These are phyloP conservation scores for Amblyopsis rosae DNA, from an alignment of 2,113 vertebrate species.

Conservation along the genomic window DNA sequence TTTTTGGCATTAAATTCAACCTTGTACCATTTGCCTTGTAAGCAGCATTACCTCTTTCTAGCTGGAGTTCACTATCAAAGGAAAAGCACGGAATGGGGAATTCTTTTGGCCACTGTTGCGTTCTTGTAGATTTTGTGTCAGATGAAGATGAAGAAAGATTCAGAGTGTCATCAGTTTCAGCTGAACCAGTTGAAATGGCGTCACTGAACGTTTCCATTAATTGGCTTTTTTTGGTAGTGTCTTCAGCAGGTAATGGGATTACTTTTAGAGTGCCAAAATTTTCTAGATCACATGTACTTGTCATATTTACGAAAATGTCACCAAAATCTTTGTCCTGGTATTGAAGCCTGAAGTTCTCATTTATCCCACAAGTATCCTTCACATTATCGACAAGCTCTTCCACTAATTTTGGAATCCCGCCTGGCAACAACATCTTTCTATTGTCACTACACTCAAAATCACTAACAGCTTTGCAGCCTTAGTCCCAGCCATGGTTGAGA, in stretches of 20 bases:
- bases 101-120: conserved; percentile 6
- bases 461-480: too few relatives aligned
- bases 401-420: too few relatives aligned
- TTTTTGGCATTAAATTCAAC: conserved; percentile 7
- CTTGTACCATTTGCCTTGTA: neutral
- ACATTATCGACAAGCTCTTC: too few relatives aligned
- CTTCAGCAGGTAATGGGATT: neutral
- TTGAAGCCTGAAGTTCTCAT: too few relatives aligned
- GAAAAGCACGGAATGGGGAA: conserved; percentile 18
- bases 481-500: too few relatives aligned
- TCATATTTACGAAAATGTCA: neutral
- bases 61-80: neutral
- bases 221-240: neutral
- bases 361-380: too few relatives aligned
- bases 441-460: too few relatives aligned
- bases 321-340: too few relatives aligned
- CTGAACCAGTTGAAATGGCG: neutral
- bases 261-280: conserved; percentile 4
- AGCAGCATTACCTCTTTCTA: too few relatives aligned
- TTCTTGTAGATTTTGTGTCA: neutral
- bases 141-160: neutral
- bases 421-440: too few relatives aligned
- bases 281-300: conserved; percentile 2
- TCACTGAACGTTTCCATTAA: neutral
- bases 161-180: conserved; percentile 10